Conservation (phyloP, 2,113 vertebrate genomes). For the Sakesphorus luctuosus region DNA sequence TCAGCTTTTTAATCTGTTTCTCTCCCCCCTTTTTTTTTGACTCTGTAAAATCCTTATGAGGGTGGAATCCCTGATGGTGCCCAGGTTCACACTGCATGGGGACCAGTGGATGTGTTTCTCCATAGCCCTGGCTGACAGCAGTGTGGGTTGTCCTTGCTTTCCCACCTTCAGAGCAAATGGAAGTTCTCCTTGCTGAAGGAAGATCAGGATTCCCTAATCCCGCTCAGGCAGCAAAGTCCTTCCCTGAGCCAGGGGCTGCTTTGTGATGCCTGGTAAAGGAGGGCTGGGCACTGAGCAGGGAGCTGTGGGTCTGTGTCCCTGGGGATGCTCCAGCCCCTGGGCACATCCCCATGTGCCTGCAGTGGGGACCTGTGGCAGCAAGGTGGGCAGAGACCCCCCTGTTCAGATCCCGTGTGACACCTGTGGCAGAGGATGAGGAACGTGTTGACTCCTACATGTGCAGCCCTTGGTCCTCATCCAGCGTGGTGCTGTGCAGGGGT, state of each 20-base stretch:
- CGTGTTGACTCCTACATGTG: background rate
- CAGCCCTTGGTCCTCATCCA: accelerated
- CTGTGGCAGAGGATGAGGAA: background rate
- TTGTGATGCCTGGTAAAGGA: background rate
- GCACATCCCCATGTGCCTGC: accelerated
- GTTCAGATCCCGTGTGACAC: accelerated
- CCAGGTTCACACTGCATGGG: accelerated
- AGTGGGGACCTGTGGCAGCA: too few relatives aligned
- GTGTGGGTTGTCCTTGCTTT: background rate
- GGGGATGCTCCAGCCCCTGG: background rate
- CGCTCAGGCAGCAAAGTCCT: background rate
- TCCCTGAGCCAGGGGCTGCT: accelerated
- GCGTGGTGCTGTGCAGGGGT: background rate
- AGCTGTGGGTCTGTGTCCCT: background rate
- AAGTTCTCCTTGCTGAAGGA: background rate
- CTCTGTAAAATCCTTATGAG: background rate
- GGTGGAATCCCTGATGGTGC: background rate
- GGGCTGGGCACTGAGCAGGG: background rate
- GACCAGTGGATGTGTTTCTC: background rate
- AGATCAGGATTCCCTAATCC: background rate
- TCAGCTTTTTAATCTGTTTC: background rate
- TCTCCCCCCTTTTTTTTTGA: background rate
- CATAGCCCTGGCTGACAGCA: background rate
- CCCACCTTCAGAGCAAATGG: background rate
- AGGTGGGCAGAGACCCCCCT: background rate